Conservation (phyloP, 2,888 invertebrate species). For the Leptinotarsa tumamoca region DNA sequence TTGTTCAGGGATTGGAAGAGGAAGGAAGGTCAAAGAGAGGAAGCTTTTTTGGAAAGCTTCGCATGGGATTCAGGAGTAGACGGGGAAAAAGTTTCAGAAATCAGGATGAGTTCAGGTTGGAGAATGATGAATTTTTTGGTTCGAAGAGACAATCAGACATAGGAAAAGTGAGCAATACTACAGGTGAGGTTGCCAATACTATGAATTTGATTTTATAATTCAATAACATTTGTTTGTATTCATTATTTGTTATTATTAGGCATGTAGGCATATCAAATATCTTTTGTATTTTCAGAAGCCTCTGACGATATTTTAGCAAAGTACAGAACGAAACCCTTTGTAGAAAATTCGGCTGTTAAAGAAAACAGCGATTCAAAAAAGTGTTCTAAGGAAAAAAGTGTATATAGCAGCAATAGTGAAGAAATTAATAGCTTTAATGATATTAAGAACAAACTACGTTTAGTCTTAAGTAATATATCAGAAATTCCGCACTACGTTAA, state of each 20-base stretch:
- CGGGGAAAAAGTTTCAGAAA: conserved; percentile 70
- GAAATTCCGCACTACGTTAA: conserved; percentile 70
- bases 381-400: conserved; percentile 66
- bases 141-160: conserved; percentile 41
- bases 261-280: not conserved
- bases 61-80: conserved; percentile 76
- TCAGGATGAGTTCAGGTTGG: conserved; percentile 52
- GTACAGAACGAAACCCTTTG: conserved; percentile 73
- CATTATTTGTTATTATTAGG: conserved; percentile 12
- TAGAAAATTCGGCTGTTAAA: conserved; percentile 53
- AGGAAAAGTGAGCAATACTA: conserved; percentile 48
- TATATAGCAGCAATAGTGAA: conserved; percentile 67
- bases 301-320: conserved; percentile 96
- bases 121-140: conserved; percentile 50
- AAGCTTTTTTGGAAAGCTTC: conserved; percentile 81
- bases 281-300: conserved; percentile 71
- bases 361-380: conserved; percentile 51
- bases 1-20: conserved; percentile 1
- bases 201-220: not conserved
- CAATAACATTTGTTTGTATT: not conserved
- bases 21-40: conserved; percentile 71
- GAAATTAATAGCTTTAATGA: conserved; percentile 71
- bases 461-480: conserved; percentile 89
- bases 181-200: conserved; percentile 42
- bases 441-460: conserved; percentile 88